phyloP scores from a whole-genome alignment of 2,888 invertebrate species.

The Venustoraphidia nigricollis region DNA sequence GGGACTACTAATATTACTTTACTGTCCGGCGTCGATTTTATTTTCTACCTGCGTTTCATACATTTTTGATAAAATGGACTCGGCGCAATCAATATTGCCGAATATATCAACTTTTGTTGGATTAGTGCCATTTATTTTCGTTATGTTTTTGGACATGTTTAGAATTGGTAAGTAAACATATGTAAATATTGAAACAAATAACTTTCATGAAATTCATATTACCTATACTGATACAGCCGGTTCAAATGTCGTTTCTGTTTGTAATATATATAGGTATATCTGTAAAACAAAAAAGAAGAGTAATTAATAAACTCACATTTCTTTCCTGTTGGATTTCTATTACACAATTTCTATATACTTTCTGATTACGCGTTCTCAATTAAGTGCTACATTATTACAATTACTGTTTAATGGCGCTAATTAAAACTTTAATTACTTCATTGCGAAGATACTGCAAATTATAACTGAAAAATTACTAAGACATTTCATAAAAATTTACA shows the following conservation, averaged over 20 bases:
- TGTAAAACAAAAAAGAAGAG: neutral
- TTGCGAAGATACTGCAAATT: too few relatives aligned
- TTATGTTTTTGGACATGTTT: slow-evolving; percentile 55
- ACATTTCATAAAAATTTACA: too few relatives aligned
- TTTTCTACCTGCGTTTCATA: slow-evolving; percentile 65
- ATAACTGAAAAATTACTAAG: too few relatives aligned
- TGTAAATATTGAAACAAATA: neutral
- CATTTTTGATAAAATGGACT: slow-evolving; percentile 68
- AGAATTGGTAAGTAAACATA: slow-evolving; percentile 44
- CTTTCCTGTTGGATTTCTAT: too few relatives aligned
- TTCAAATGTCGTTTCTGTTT: slow-evolving; percentile 2
- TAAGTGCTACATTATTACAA: too few relatives aligned
- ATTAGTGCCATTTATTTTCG: slow-evolving; percentile 56
- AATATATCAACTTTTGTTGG: slow-evolving; percentile 62
- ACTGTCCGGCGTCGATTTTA: slow-evolving; percentile 60
- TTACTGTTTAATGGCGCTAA: too few relatives aligned
- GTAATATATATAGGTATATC: too few relatives aligned
- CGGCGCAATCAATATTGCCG: slow-evolving; percentile 64
- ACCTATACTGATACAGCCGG: neutral
- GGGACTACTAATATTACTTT: slow-evolving; percentile 47
- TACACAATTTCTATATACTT: too few relatives aligned
- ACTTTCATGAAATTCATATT: neutral
- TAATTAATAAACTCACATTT: slow-evolving; percentile 2
- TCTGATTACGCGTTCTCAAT: too few relatives aligned
- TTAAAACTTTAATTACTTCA: too few relatives aligned